These are phyloP conservation scores for Drosophila nannoptera DNA, from an alignment of 1,140 invertebrate species.

Conservation along the genomic window DNA sequence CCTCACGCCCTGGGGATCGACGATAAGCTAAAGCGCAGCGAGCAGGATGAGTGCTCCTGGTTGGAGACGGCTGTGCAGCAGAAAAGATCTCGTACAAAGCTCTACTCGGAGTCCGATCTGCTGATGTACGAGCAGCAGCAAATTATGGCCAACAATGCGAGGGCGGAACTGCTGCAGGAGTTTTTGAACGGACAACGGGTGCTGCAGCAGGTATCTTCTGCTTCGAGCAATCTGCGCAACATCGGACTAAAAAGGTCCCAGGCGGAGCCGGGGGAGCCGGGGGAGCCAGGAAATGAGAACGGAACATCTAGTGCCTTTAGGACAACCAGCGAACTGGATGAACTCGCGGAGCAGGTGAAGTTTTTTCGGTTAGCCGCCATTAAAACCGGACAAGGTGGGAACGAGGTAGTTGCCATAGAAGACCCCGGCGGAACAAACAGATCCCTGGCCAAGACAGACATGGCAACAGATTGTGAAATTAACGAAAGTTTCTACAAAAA, in stretches of 20 bases:
- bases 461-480: conserved; percentile 83
- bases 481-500: conserved; percentile 94
- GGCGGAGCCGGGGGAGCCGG: background rate
- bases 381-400: conserved; percentile 58
- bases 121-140: conserved; percentile 64
- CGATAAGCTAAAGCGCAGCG: conserved; percentile 13
- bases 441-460: background rate
- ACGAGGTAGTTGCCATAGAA: conserved; percentile 58
- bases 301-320: background rate
- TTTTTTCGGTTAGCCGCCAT: conserved; percentile 73
- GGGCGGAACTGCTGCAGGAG: conserved; percentile 57
- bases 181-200: conserved; percentile 62
- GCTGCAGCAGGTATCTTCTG: conserved; percentile 45
- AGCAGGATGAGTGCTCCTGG: conserved; percentile 21
- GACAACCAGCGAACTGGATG: conserved; percentile 35
- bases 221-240: conserved; percentile 2
- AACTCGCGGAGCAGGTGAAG: conserved; percentile 36
- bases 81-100: conserved; percentile 18
- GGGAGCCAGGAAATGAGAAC: conserved; percentile 1
- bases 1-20: too few species aligned
- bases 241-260: too few species aligned
- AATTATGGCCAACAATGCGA: conserved; percentile 58
- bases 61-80: background rate
- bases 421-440: conserved; percentile 62
- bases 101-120: conserved; percentile 60